Evolutionary conservation across 2,888 invertebrate species (phyloP).

Genomic region (Eurois occulta): DNA sequence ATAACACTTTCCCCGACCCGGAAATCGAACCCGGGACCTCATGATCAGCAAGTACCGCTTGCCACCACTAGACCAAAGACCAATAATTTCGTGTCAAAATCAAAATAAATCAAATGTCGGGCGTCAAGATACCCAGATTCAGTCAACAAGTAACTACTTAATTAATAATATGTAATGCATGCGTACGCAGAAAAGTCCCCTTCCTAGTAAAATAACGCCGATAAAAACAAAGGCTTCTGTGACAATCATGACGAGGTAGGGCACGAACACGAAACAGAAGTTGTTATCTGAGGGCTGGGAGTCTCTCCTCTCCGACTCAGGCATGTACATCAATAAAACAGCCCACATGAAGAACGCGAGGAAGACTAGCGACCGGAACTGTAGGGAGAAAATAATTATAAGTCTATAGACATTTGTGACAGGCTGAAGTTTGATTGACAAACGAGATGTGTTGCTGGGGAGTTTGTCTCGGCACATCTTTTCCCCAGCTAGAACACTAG

Average conservation of each 20-base stretch:
- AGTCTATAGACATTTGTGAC: background rate
- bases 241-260: slow-evolving; percentile 65
- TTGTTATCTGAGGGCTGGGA: slow-evolving; percentile 5
- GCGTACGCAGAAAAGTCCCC: slow-evolving; percentile 71
- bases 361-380: slow-evolving; percentile 72
- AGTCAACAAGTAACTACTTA: no score
- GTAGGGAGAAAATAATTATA: slow-evolving; percentile 38
- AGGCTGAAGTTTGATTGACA: background rate
- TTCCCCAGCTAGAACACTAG: background rate
- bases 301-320: slow-evolving; percentile 20
- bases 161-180: background rate
- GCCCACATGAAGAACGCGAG: slow-evolving; percentile 67
- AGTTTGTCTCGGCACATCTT: background rate
- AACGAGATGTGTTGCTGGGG: background rate
- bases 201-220: slow-evolving; percentile 61
- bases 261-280: slow-evolving; percentile 60
- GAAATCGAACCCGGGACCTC: background rate
- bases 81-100: background rate
- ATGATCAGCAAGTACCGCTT: background rate
- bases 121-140: background rate
- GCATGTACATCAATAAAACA: slow-evolving; percentile 65
- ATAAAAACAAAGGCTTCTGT: slow-evolving; percentile 67
- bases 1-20: background rate
- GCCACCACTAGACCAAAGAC: background rate
- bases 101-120: background rate